These are phyloP conservation scores for Drosophila paucipuncta DNA, from an alignment of 2,888 invertebrate species.

Conservation along the genomic window DNA sequence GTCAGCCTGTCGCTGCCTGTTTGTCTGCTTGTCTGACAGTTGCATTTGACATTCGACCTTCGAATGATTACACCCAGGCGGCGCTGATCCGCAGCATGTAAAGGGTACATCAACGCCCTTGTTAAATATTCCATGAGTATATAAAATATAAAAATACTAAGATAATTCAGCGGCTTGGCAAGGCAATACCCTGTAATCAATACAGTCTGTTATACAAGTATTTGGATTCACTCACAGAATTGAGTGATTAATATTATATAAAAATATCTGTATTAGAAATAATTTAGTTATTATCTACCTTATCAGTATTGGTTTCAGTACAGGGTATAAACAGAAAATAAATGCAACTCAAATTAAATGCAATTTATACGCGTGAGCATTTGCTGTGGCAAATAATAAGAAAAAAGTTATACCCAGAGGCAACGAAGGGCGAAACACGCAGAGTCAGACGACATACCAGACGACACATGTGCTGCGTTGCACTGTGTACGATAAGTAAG, in stretches of 20 bases:
- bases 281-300: no score
- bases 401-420: slow-evolving; percentile 27
- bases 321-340: slow-evolving; percentile 24
- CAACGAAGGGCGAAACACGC: slow-evolving; percentile 16
- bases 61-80: slow-evolving; percentile 16
- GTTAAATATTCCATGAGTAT: slow-evolving; percentile 60
- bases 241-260: not conserved
- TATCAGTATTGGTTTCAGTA: not conserved
- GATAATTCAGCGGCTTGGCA: not conserved
- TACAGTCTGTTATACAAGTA: not conserved
- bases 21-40: slow-evolving; percentile 29
- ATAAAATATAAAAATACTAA: slow-evolving; percentile 27
- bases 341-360: slow-evolving; percentile 41
- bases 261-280: not conserved
- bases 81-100: slow-evolving; percentile 41
- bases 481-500: slow-evolving; percentile 64
- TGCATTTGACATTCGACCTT: slow-evolving; percentile 71
- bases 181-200: slow-evolving; percentile 5
- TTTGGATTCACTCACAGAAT: not conserved
- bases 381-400: slow-evolving; percentile 33
- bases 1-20: slow-evolving; percentile 16
- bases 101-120: slow-evolving; percentile 40
- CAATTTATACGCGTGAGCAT: slow-evolving; percentile 60
- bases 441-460: slow-evolving; percentile 26
- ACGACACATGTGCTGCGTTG: slow-evolving; percentile 58